phyloP scores from a whole-genome alignment of 1,140 invertebrate genomes.

The Lasioglossum albipes region DNA sequence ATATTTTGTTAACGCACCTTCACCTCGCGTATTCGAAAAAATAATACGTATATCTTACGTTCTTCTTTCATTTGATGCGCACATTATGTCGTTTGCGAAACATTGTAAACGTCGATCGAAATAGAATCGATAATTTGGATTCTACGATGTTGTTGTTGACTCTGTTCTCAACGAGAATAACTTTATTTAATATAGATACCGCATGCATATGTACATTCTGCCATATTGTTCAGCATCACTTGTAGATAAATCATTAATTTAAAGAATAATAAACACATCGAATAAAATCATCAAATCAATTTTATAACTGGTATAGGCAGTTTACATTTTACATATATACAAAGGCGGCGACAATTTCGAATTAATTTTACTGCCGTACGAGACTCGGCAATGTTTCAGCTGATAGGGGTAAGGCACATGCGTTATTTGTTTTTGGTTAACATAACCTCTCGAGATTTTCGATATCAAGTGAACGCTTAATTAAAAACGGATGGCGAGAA shows the following conservation, averaged over 20 bases:
- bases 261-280: neutral
- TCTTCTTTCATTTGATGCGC: neutral
- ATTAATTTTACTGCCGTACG: too few species aligned
- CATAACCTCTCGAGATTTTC: conserved; percentile 27
- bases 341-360: neutral
- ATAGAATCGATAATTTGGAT: neutral
- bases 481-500: neutral
- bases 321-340: too few species aligned
- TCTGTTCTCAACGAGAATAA: neutral
- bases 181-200: neutral
- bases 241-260: neutral
- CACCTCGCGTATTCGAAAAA: neutral
- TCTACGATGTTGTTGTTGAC: neutral
- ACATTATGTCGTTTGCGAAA: neutral
- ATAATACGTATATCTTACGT: neutral
- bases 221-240: neutral
- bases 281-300: neutral
- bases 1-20: conserved; percentile 26
- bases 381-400: neutral
- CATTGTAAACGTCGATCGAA: neutral
- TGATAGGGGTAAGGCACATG: conserved; percentile 5
- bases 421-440: conserved; percentile 10
- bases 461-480: neutral
- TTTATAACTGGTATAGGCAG: neutral
- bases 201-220: neutral